phyloP scores from a whole-genome alignment of 2,113 vertebrate species.

The Psittacara wagleri region DNA sequence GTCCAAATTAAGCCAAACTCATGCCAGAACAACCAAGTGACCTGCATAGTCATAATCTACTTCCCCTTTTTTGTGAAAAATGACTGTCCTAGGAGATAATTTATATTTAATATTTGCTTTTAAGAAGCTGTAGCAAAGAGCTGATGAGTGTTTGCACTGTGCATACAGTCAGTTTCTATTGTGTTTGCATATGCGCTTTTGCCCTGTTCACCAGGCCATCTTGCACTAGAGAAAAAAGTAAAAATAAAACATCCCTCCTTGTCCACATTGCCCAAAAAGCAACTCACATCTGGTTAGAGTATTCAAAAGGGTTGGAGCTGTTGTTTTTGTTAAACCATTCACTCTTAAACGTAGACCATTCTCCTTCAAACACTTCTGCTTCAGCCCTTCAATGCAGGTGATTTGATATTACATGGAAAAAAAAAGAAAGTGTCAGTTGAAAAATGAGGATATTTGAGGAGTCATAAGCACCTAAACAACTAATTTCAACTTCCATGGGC shows the following conservation, averaged over 20 bases:
- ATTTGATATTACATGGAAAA: background rate
- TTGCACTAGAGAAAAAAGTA: background rate
- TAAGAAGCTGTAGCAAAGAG: background rate
- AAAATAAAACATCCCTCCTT: background rate
- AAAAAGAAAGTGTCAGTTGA: background rate
- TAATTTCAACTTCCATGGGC: background rate
- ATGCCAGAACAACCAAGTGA: background rate
- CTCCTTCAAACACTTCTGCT: background rate
- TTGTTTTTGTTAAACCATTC: background rate
- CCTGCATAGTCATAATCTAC: background rate
- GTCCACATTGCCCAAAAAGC: slow-evolving; percentile 18
- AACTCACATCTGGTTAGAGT: background rate
- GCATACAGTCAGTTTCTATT: background rate
- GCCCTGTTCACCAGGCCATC: background rate
- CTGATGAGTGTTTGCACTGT: background rate
- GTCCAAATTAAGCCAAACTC: background rate
- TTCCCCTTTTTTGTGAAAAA: background rate
- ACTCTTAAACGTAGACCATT: background rate
- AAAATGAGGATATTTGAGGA: background rate
- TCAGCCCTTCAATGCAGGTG: background rate
- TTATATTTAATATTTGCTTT: background rate
- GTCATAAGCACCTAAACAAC: background rate
- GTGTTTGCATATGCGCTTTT: background rate
- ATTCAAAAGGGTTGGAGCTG: background rate
- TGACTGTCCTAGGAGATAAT: background rate